Percentiles rank a stretch among this genome's conserved stretches.
Evolutionary conservation across 1,140 invertebrate species (phyloP).

Genomic region (Conus ventricosus): DNA sequence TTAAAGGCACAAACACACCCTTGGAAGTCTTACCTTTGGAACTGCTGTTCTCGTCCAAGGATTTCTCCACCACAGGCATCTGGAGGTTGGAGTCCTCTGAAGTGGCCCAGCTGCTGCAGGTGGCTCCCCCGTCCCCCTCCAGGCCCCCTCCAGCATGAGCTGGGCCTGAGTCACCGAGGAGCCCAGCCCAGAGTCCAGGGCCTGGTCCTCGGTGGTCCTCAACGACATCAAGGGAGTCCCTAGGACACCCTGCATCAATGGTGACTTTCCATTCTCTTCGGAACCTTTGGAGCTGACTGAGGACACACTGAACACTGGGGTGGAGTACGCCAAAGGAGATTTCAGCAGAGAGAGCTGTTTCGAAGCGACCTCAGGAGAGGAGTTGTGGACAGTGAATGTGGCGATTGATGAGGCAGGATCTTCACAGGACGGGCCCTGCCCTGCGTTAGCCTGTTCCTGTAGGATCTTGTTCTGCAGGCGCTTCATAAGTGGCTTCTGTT

Average conservation of each 20-base stretch:
- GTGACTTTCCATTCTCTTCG: background rate
- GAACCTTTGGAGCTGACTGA: too few relatives aligned
- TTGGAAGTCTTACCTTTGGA: background rate
- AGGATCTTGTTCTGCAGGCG: background rate
- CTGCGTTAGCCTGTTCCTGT: too few relatives aligned
- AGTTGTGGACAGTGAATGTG: too few relatives aligned
- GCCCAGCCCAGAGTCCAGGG: background rate
- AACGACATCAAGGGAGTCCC: background rate
- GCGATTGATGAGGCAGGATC: too few relatives aligned
- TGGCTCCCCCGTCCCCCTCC: background rate
- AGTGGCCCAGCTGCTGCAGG: background rate
- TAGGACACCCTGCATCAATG: background rate
- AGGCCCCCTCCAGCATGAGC: background rate
- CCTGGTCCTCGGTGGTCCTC: background rate
- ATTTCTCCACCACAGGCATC: background rate
- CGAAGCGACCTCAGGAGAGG: too few relatives aligned
- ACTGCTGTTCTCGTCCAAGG: background rate
- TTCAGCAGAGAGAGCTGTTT: background rate
- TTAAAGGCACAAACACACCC: too few relatives aligned
- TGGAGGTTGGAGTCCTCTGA: slow-evolving; percentile 6
- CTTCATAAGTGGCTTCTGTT: background rate
- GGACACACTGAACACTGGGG: background rate
- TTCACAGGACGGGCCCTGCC: too few relatives aligned
- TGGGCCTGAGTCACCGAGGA: background rate
- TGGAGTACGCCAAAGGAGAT: background rate